A percentile compares a stretch with the other conserved stretches of the same genome.
Conservation (phyloP, 2,113 vertebrate species). For the Hypanus sabinus region DNA sequence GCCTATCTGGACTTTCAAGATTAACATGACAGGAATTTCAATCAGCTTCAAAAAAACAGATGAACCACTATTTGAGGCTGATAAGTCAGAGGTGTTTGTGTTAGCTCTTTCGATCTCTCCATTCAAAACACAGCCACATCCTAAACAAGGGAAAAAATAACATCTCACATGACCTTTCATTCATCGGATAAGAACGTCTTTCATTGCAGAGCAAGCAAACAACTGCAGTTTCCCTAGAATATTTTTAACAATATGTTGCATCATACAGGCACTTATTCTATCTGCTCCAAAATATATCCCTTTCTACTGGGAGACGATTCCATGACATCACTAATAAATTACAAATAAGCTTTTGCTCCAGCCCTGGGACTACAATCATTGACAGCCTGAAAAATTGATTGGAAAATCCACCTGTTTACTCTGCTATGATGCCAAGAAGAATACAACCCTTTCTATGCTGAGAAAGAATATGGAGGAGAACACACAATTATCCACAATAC, state of each 20-base stretch:
- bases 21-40: conserved; percentile 48
- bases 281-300: neutral
- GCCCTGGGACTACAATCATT: neutral
- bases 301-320: neutral
- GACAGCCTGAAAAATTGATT: neutral
- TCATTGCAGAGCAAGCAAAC: neutral
- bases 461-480: neutral
- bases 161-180: conserved; percentile 24
- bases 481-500: neutral
- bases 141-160: conserved; percentile 32
- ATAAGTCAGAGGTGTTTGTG: conserved; percentile 38
- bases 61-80: conserved; percentile 20
- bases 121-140: conserved; percentile 33
- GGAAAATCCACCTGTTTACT: neutral
- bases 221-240: neutral
- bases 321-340: neutral
- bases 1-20: conserved; percentile 50
- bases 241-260: neutral
- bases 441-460: neutral
- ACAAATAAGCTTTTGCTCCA: neutral
- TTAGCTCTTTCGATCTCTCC: conserved; percentile 20
- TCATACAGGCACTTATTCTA: neutral
- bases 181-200: conserved; percentile 21
- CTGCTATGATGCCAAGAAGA: neutral
- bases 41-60: conserved; percentile 50